Conservation (phyloP, 2,888 invertebrate species). For the Glyphotaelius pellucidus region DNA sequence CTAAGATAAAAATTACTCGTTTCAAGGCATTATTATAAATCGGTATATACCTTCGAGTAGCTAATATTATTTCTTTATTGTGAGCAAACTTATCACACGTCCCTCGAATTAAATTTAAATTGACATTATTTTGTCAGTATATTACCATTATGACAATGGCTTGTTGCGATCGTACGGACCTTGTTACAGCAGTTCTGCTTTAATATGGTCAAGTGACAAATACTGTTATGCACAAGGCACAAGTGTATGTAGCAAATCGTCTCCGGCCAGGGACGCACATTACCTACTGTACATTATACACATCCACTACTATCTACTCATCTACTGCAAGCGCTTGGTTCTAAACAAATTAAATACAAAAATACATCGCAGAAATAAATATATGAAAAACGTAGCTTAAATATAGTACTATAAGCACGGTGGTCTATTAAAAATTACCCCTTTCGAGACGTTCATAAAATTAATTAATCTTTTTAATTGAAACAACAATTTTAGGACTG, state of each 20-base stretch:
- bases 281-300: not conserved
- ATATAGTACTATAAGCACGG: not conserved
- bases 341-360: not conserved
- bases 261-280: not conserved
- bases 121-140: constrained; percentile 58
- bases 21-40: too few species aligned
- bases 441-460: not conserved
- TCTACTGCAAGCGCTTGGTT: not conserved
- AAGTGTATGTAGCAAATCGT: not conserved
- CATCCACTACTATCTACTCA: not conserved
- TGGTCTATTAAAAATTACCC: not conserved
- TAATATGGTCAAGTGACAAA: not conserved
- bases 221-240: not conserved
- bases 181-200: constrained; percentile 15
- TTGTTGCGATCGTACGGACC: constrained; percentile 16
- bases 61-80: not conserved
- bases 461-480: not conserved
- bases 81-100: constrained; percentile 5
- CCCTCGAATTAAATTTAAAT: constrained; percentile 55
- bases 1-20: too few species aligned
- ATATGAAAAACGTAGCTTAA: not conserved
- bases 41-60: too few species aligned
- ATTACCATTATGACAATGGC: constrained; percentile 47
- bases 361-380: not conserved
- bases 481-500: too few species aligned